Evolutionary conservation across 2,888 invertebrate genomes (phyloP), one percentile per base, ranked within the genome.

Genomic region (Galerucella nymphaeae): DNA sequence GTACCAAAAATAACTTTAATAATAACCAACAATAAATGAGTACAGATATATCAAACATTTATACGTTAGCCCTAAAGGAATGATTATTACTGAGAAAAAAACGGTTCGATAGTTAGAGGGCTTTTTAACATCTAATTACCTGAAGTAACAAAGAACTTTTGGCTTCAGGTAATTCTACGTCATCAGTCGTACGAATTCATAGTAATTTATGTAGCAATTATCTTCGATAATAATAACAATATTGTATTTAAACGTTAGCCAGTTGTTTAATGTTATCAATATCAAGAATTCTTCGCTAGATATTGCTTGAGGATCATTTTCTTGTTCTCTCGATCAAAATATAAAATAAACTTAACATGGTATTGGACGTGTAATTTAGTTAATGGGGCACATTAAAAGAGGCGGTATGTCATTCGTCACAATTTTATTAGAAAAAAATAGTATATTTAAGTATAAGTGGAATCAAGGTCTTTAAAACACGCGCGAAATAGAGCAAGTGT

Each of bases 161-260:
- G 65, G 70, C 73, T 71, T 42, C 61, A 45, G 72, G 72, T 63
- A 53, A 65, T 66, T 67, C 48, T 65, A 70, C 76, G 73, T 76
- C 76, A 74, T 70, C 76, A 72, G 72, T 76, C 63, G 69, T 68
- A 70, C 65, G 61, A 62, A 76, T 76, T 76, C 66, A 20, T 62
- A 50, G 38, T 72, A 74, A 76, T 76, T 76, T 76, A 76, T 76
- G 73, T 64, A 70, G 72, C 72, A 76, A 76, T 76, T 72, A 76
- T 66, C 65, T 48, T 41, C 42, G 67, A 68, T 76, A 76, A 74
- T 76, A 72, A 73, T 67, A 74, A 74, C 70, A 74, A 71, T 75
- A 58, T 57, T 50, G 71, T 58, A 63, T 58, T 69, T 66, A 62
- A 62, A 41, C 63, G 65, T 16, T 61, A 53, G n/a, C 45, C 66